These are phyloP conservation scores for Hecatera dysodea DNA, from an alignment of 2,888 invertebrate genomes.

Conservation along the genomic window DNA sequence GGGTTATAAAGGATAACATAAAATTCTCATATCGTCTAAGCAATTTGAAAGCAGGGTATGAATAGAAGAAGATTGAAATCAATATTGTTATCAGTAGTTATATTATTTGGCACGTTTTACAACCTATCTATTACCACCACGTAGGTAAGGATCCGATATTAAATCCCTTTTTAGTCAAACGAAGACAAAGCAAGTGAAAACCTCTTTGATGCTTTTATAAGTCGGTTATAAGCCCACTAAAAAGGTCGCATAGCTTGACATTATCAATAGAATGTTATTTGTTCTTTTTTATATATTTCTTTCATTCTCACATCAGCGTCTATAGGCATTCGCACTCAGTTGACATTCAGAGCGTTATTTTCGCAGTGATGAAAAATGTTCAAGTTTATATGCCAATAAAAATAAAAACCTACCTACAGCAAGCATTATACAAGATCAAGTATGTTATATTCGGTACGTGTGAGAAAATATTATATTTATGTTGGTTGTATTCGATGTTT, in stretches of 20 bases:
- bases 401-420: constrained; percentile 31
- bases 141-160: not conserved
- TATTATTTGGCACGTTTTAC: constrained; percentile 17
- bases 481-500: constrained; percentile 51
- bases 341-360: constrained; percentile 39
- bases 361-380: constrained; percentile 52
- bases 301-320: constrained; percentile 7
- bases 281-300: constrained; percentile 4
- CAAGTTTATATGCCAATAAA: constrained; percentile 50
- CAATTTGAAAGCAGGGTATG: constrained; percentile 31
- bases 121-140: not conserved
- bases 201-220: not conserved
- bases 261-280: constrained; percentile 14
- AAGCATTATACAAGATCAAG: constrained; percentile 43
- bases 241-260: not conserved
- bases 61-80: constrained; percentile 30
- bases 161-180: not conserved
- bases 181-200: constrained; percentile 8
- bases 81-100: constrained; percentile 4
- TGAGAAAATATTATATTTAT: constrained; percentile 52
- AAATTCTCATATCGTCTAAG: constrained; percentile 49
- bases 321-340: constrained; percentile 12
- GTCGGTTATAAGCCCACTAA: not conserved
- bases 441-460: constrained; percentile 40
- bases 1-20: constrained; percentile 51